A percentile compares a stretch with the other conserved stretches of the same genome.
phyloP scores from a whole-genome alignment of 2,888 invertebrate genomes.

The Eudiplozoon nipponicum region DNA sequence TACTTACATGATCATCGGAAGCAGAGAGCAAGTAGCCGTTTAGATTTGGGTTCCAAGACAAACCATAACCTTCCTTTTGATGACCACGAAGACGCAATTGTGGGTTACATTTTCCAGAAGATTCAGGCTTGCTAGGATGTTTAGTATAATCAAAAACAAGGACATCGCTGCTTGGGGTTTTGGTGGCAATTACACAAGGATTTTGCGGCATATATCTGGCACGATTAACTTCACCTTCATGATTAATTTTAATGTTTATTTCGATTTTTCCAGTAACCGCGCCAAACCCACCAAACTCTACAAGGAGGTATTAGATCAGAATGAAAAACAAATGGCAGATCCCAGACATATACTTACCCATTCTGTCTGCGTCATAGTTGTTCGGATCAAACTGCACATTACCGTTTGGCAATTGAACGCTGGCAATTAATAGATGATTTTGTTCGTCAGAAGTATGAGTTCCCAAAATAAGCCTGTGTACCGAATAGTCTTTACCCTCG shows the following conservation, averaged over 20 bases:
- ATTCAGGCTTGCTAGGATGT: constrained; percentile 89
- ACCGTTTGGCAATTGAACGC: constrained; percentile 87
- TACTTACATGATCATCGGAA: constrained; percentile 61
- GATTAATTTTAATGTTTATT: constrained; percentile 96
- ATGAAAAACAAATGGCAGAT: constrained; percentile 12
- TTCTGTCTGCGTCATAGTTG: constrained; percentile 92
- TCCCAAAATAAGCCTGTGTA: constrained; percentile 74
- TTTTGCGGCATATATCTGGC: constrained; percentile 98
- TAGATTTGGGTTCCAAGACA: constrained; percentile 92
- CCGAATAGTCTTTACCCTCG: constrained; percentile 83
- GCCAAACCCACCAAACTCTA: constrained; percentile 93
- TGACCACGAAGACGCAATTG: constrained; percentile 69
- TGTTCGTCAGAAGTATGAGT: constrained; percentile 98
- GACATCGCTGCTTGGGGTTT: constrained; percentile 91
- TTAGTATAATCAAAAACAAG: constrained; percentile 96
- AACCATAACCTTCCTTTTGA: constrained; percentile 75
- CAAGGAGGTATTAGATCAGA: constrained; percentile 11
- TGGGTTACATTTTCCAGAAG: constrained; percentile 83
- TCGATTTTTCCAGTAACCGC: constrained; percentile 95
- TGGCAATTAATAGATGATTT: constrained; percentile 81
- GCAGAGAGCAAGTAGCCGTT: constrained; percentile 78
- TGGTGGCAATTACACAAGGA: constrained; percentile 93
- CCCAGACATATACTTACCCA: constrained; percentile 32
- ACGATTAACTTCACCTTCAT: constrained; percentile 90
- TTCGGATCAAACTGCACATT: constrained; percentile 96